Evolutionary conservation across 2,888 invertebrate species (phyloP).

Genomic region (Hyppa rectilinea): DNA sequence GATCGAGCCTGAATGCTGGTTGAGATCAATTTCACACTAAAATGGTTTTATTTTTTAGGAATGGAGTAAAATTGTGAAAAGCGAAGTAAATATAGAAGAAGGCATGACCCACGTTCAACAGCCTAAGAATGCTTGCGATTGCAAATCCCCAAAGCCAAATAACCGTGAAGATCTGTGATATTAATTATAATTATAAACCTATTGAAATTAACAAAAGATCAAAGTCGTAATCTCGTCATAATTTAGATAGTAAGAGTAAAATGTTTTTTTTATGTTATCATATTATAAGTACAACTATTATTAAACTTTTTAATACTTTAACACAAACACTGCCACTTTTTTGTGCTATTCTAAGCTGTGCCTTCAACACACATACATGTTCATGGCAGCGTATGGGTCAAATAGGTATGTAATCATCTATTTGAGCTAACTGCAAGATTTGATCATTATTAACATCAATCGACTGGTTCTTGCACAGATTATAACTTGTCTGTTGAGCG

Average conservation of each 20-base stretch:
- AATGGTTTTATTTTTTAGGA: constrained; percentile 86
- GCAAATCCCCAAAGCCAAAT: constrained; percentile 63
- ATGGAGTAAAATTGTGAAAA: constrained; percentile 93
- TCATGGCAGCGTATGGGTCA: no score
- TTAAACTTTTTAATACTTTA: not conserved
- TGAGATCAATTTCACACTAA: not conserved
- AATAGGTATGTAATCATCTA: not conserved
- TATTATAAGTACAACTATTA: not conserved
- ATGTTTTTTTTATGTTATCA: not conserved
- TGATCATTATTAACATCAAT: not conserved
- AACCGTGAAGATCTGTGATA: constrained; percentile 80
- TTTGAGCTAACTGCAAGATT: not conserved
- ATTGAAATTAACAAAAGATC: constrained; percentile 21
- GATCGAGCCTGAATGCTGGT: not conserved
- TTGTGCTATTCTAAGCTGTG: no score
- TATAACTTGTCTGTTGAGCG: not conserved
- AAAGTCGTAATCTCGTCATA: constrained; percentile 40
- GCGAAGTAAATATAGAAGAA: constrained; percentile 75
- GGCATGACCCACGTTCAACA: constrained; percentile 85
- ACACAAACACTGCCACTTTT: no score
- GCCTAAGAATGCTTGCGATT: constrained; percentile 76
- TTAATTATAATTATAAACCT: constrained; percentile 13
- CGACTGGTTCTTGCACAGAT: not conserved
- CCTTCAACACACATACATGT: no score
- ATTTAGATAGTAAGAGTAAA: constrained; percentile 10